These are phyloP conservation scores for Emydura subglobosa DNA, from an alignment of 2,113 vertebrate genomes.

Conservation along the genomic window DNA sequence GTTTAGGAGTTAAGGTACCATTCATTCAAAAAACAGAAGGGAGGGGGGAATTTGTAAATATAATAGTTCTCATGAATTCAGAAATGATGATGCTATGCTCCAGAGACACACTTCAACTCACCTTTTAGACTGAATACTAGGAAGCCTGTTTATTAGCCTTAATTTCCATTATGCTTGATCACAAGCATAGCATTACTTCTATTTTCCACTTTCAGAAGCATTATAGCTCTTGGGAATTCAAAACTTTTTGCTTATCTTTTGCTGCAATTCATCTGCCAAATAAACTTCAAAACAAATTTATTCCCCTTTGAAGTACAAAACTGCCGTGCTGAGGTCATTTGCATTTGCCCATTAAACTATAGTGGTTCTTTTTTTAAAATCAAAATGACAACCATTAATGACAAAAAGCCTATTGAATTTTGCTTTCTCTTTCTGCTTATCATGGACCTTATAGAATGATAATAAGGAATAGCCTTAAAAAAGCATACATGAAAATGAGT, in stretches of 20 bases:
- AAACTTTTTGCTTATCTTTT: slow-evolving; percentile 68
- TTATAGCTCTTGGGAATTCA: slow-evolving; percentile 46
- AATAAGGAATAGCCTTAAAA: slow-evolving; percentile 37
- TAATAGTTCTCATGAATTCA: neutral
- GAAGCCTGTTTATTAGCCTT: slow-evolving; percentile 46
- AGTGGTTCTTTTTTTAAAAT: slow-evolving; percentile 36
- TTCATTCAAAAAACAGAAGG: neutral
- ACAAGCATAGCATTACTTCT: slow-evolving; percentile 29
- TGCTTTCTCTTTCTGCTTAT: slow-evolving; percentile 27
- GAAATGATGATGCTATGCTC: neutral
- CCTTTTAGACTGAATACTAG: neutral
- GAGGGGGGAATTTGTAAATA: neutral
- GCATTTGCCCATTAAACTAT: slow-evolving; percentile 59
- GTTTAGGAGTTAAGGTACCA: neutral
- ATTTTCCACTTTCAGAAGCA: slow-evolving; percentile 42
- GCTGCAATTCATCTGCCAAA: slow-evolving; percentile 57
- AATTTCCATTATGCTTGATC: slow-evolving; percentile 48
- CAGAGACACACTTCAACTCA: neutral
- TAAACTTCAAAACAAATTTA: slow-evolving; percentile 65
- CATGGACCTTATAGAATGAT: neutral
- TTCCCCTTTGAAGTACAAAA: slow-evolving; percentile 67
- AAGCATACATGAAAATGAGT: slow-evolving; percentile 36
- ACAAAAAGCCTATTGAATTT: slow-evolving; percentile 22
- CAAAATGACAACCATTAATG: slow-evolving; percentile 56
- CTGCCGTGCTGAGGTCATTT: slow-evolving; percentile 34